Percentiles rank a stretch among this genome's conserved stretches.
Evolutionary conservation across 2,888 invertebrate genomes (phyloP).

Genomic region (Chrysopilus asiliformis): DNA sequence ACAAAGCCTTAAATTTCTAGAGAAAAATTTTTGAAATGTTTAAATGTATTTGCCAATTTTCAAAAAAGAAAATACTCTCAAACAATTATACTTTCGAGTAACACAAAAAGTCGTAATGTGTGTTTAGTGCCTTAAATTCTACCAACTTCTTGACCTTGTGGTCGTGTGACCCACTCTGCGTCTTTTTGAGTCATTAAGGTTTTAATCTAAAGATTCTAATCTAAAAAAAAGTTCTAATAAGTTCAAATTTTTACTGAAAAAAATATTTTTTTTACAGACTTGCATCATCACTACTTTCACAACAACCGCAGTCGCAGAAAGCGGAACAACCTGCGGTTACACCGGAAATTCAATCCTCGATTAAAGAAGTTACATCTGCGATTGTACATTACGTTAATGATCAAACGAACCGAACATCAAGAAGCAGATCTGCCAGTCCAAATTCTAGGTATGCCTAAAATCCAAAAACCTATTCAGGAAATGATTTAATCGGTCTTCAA

Average conservation of each 20-base stretch:
- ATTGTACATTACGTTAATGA: slow-evolving; percentile 82
- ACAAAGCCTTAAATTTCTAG: too few relatives aligned
- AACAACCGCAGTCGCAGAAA: slow-evolving; percentile 33
- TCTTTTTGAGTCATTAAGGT: too few relatives aligned
- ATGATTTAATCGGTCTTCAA: too few relatives aligned
- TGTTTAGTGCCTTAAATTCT: too few relatives aligned
- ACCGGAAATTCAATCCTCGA: slow-evolving; percentile 67
- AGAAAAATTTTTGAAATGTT: too few relatives aligned
- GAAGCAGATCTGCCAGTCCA: slow-evolving; percentile 35
- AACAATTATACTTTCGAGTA: too few relatives aligned
- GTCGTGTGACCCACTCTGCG: too few relatives aligned
- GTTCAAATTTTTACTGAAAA: background rate
- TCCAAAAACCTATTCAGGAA: background rate
- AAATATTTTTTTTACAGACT: slow-evolving; percentile 35
- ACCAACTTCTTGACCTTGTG: too few relatives aligned
- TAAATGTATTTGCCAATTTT: too few relatives aligned
- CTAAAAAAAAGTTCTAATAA: background rate
- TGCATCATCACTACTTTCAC: slow-evolving; percentile 50
- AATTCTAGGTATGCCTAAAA: slow-evolving; percentile 31
- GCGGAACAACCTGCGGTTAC: slow-evolving; percentile 34
- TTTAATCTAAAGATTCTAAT: too few relatives aligned
- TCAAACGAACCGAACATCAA: slow-evolving; percentile 44
- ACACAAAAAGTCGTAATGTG: too few relatives aligned
- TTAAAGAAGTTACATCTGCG: slow-evolving; percentile 85
- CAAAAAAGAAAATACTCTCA: too few relatives aligned